Base-by-base conservation (phyloP, 53 echinoderm and acorn worm species). In the Antedon mediterranea region DNA sequence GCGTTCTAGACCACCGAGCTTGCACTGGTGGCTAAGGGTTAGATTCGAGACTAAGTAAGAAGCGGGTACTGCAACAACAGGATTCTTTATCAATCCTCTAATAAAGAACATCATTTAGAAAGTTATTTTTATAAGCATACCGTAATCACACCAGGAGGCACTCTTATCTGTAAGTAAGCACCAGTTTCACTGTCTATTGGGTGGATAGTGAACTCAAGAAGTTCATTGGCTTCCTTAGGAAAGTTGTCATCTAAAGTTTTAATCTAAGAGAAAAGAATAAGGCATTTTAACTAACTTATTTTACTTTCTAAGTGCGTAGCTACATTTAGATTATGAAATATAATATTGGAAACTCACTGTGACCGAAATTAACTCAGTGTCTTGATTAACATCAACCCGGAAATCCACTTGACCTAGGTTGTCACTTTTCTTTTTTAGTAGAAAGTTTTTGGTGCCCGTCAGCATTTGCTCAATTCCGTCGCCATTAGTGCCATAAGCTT, bases 141-240 rank as follows among this genome's bases (percentile, higher is more conserved):
- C 57, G 3, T 7, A 18, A 57, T 43, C 72, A 26, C 43, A 32
- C 43, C 73, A 4, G 29, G 20, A 1, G 75, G 75, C 0, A 75
- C 29, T 23, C 77, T 76, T 5, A 85, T 14, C 33, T 81, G 71
- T 29, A 85, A 73, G 26, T 30, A 85, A 31, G 76, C 79, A 31
- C 29, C 57, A 29, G 32, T 43, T 18, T 20, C 28, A 0, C 81
- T 76, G 31, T 81, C 75, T 15, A 81, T 31, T 0, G 85, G 73
- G 42, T 11, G 31, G n/a, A 76, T 29, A 31, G 2, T 77, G 71
- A 85, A 81, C 3, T 34, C 31, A 57, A 34, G 30, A 20, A 33
- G 28, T 20, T 71, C 73, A 34, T 85, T 80, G 6, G 71, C 34
- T 5, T 72, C 72, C 23, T 6, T 7, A 4, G 31, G 31, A 71